A percentile compares a stretch with the other conserved stretches of the same genome.
These are phyloP conservation scores for Cerastoderma edule DNA, from an alignment of 2,888 invertebrate species.

Conservation along the genomic window DNA sequence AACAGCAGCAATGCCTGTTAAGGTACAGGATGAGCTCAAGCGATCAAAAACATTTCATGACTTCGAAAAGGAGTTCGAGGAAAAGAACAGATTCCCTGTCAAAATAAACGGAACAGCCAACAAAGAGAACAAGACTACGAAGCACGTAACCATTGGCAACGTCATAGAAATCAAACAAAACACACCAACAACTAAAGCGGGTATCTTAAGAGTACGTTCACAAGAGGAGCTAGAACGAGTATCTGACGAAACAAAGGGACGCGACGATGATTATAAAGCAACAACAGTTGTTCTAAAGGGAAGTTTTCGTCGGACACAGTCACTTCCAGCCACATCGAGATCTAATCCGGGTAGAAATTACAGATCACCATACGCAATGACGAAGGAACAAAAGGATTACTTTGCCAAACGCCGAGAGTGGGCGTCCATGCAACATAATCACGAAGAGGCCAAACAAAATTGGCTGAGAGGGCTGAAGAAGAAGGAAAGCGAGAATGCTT, in stretches of 20 bases:
- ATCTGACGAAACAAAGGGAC: not conserved
- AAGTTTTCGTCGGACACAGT: too few species aligned
- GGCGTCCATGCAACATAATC: slow-evolving; percentile 15
- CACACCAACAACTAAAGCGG: not conserved
- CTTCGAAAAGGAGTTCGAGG: slow-evolving; percentile 20
- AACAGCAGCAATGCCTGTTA: not conserved
- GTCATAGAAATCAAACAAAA: too few species aligned
- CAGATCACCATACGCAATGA: slow-evolving; percentile 43
- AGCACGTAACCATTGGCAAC: not conserved
- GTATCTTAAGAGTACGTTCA: not conserved
- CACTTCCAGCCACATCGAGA: slow-evolving; percentile 2
- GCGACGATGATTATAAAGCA: not conserved
- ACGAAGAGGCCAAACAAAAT: slow-evolving; percentile 8
- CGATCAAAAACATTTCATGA: slow-evolving; percentile 20
- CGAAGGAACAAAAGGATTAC: slow-evolving; percentile 36
- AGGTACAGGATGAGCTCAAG: not conserved
- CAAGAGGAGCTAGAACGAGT: slow-evolving; percentile 8
- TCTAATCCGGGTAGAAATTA: slow-evolving; percentile 29
- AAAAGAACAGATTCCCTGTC: slow-evolving; percentile 1
- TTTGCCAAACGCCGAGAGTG: slow-evolving; percentile 19
- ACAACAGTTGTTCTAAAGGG: too few species aligned
- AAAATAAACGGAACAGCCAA: not conserved
- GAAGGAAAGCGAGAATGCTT: slow-evolving; percentile 9
- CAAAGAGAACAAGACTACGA: slow-evolving; percentile 8
- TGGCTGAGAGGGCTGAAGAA: slow-evolving; percentile 11